Base-by-base conservation (phyloP, 2,888 invertebrate species). In the Trisateles emortualis region DNA sequence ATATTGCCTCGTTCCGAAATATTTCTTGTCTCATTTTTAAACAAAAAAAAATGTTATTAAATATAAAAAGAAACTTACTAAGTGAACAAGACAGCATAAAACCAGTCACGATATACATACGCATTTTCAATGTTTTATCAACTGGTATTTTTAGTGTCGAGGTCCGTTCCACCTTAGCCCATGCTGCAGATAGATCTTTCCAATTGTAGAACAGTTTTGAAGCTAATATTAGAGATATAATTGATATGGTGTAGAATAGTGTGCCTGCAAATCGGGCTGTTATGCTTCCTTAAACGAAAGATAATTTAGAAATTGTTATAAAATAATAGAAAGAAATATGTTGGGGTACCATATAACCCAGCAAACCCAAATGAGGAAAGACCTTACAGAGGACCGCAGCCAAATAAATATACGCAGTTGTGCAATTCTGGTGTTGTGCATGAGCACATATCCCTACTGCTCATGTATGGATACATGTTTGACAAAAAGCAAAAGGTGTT, bases 241-340 rank as follows among this genome's bases (percentile, higher is more conserved):
- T 70, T 1, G 85, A 70, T 36, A 81, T 79, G 1, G 81, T 70
- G 52, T 91, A 91, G 58, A 89, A 89, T 10, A 89, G 79, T 0
- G 86, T 82, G 0, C 90, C 90, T 0, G 89, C 80, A 1, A 87
- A 41, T 0, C 87, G 72, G 0, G 83, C 84, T n/a, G 85, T 77
- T 1, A 86, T 68, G 39, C 87, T 86, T 47, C 87, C 87, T 86
- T 26, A 3, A 41, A 39, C 11, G 50, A 52, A 40, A 22, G 22
- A 10, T n/a, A 1, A 26, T n/a, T n/a, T n/a, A n/a, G n/a, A 38
- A 39, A 26, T 33, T 13, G 4, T 3, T 11, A 33, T 13, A 33
- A 33, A n/a, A n/a, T n/a, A n/a, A n/a, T n/a, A n/a, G n/a, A n/a
- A n/a, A n/a, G n/a, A n/a, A n/a, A n/a, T n/a, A n/a, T n/a, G n/a